Base-by-base conservation (phyloP, 2,797 vertebrate species). In the Helarctos malayanus region DNA sequence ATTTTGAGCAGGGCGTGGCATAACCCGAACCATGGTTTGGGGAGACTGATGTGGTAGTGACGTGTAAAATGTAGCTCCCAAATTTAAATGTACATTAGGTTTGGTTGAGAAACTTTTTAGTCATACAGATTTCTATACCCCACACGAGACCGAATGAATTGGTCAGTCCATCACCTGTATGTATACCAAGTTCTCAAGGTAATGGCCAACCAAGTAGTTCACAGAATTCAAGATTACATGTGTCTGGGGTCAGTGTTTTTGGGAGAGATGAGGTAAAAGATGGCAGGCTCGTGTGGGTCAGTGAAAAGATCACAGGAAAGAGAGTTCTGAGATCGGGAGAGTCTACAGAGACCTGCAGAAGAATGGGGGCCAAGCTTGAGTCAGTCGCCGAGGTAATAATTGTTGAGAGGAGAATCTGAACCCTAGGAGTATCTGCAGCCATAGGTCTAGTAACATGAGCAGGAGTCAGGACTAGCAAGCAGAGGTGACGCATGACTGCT, bases 11-110 rank as follows among this genome's bases (percentile, higher is more conserved):
- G 41, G 7, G 68, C 19, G 90, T 75, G 65, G 16, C 35, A 59
- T 73, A 61, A 89, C 92, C 23, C 82, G 87, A 92, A 61, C 10
- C 19, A 27, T 54, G 35, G 78, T 54, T 97, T 91, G 71, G 27
- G 56, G 80, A 95, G 92, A 69, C n/a, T 14, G 15, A 75, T 80
- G 35, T 71, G 19, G 13, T 25, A 73, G 5, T 41, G 57, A 69
- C 32, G 38, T 47, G 38, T 57, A 73, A 65, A 93, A 76, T 2
- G 0, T 61, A 57, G 2, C 19, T 54, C 21, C 12, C 16, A 93
- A n/a, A 57, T 4, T 63, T 57, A 83, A 49, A 52, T 35, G 52
- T 25, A 35, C 2, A 7, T 56, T 32, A 81, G 52, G 32, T 84
- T 93, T 83, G 75, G 78, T 18, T 61, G 56, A 59, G 56, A 41